Evolutionary conservation across 92 coral and sea anemone genomes (phyloP).

Genomic region (Scolanthus callimorphus): DNA sequence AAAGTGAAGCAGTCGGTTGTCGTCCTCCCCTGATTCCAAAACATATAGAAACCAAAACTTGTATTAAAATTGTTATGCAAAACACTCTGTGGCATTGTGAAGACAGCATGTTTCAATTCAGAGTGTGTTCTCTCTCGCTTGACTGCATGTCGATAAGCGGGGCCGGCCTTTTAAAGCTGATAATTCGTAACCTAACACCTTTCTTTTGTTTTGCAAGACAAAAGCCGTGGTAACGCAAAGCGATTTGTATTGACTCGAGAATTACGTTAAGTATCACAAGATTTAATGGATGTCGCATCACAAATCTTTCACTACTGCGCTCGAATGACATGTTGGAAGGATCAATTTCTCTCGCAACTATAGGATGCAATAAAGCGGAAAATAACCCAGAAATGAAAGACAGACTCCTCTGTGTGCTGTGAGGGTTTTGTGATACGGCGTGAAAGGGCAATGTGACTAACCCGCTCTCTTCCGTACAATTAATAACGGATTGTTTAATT

Average conservation of each 20-base stretch:
- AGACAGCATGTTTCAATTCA: no score
- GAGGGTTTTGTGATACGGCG: no score
- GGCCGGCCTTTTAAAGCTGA: neutral
- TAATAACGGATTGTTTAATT: conserved; percentile 46
- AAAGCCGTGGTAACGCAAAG: conserved; percentile 3
- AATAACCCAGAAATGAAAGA: no score
- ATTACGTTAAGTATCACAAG: neutral
- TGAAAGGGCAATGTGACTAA: conserved; percentile 1
- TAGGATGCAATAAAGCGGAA: no score
- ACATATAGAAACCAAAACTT: neutral
- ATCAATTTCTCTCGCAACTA: no score
- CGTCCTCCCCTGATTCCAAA: no score
- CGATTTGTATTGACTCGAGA: conserved; percentile 5
- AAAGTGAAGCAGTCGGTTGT: conserved; percentile 69
- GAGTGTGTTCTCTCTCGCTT: neutral
- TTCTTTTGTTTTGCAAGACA: neutral
- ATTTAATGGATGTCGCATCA: neutral
- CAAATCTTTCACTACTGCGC: no score
- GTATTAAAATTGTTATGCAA: no score
- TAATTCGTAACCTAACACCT: neutral
- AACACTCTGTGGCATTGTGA: no score
- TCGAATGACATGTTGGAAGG: no score
- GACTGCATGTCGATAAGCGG: neutral
- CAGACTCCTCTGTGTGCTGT: no score
- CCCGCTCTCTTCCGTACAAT: conserved; percentile 5